These are phyloP conservation scores for Acanthornis magna DNA, from an alignment of 2,797 vertebrate species.

Conservation along the genomic window DNA sequence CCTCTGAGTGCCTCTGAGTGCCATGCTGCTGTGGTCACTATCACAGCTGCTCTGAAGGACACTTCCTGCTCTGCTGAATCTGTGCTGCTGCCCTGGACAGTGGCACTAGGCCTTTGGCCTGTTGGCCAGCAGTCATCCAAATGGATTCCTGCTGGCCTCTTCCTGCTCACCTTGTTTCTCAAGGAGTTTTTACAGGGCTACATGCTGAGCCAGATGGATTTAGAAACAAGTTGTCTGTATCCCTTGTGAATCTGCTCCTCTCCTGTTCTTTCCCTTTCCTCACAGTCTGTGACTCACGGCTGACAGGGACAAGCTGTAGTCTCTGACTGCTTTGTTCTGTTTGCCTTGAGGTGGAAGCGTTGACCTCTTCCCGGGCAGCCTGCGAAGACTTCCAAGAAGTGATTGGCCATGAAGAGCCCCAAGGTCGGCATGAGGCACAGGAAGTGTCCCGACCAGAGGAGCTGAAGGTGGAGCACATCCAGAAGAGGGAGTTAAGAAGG, in stretches of 20 bases:
- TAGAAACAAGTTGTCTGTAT: not conserved
- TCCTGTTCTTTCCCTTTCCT: not conserved
- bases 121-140: not conserved
- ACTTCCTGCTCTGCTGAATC: not conserved
- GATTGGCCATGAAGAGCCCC: not conserved
- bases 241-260: too few species aligned
- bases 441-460: not conserved
- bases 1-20: not conserved
- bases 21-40: not conserved
- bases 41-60: not conserved
- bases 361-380: constrained; percentile 44
- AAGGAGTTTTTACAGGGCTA: not conserved
- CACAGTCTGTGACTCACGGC: fast-evolving
- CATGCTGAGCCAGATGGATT: not conserved
- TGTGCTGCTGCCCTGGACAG: not conserved
- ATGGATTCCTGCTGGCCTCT: not conserved
- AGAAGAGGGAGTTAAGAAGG: not conserved
- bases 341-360: constrained; percentile 59
- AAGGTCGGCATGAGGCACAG: constrained; percentile 19
- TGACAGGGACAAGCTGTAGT: not conserved
- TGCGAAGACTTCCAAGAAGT: constrained; percentile 30
- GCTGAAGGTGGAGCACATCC: not conserved
- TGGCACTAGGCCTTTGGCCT: not conserved
- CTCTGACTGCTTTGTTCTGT: not conserved
- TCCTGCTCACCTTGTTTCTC: not conserved